phyloP scores from a whole-genome alignment of 2,888 invertebrate genomes.

The Phaedon cochleariae region DNA sequence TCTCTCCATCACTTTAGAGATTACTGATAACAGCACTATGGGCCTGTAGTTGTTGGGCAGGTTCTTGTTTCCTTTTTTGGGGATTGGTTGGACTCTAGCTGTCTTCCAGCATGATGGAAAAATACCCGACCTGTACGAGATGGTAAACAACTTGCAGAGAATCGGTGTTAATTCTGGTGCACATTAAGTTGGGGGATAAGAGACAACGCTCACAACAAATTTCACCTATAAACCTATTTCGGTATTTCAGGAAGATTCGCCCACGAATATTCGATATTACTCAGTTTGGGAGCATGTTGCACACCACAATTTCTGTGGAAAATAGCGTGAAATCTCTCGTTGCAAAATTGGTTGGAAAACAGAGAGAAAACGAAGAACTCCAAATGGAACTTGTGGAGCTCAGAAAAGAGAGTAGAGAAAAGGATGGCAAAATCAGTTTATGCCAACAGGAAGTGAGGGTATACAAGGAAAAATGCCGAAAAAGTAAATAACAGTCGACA shows the following conservation, averaged over 20 bases:
- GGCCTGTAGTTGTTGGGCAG: too few species aligned
- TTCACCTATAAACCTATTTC: too few species aligned
- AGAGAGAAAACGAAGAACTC: slow-evolving; percentile 30
- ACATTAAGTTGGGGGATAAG: too few species aligned
- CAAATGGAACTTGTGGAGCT: slow-evolving; percentile 18
- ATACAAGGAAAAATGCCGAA: slow-evolving; percentile 34
- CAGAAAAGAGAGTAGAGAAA: slow-evolving; percentile 17
- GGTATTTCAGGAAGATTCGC: slow-evolving; percentile 30
- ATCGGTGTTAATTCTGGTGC: too few species aligned
- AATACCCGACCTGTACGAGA: too few species aligned
- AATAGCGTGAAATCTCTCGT: slow-evolving; percentile 32
- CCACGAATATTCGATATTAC: slow-evolving; percentile 41
- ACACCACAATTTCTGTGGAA: slow-evolving; percentile 41
- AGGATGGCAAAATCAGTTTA: slow-evolving; percentile 28
- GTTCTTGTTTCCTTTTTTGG: too few species aligned
- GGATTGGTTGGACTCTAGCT: too few species aligned
- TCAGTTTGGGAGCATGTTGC: slow-evolving; percentile 47
- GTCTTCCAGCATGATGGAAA: too few species aligned
- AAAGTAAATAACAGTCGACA: slow-evolving; percentile 25
- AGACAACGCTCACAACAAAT: too few species aligned
- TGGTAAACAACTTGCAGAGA: too few species aligned
- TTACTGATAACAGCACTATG: too few species aligned
- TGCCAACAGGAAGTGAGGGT: slow-evolving; percentile 35
- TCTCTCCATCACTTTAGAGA: too few species aligned
- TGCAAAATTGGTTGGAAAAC: slow-evolving; percentile 31